A percentile compares a stretch with the other conserved stretches of the same genome.
phyloP scores from a whole-genome alignment of 2,797 vertebrate species.

The Tamandua tetradactyla region DNA sequence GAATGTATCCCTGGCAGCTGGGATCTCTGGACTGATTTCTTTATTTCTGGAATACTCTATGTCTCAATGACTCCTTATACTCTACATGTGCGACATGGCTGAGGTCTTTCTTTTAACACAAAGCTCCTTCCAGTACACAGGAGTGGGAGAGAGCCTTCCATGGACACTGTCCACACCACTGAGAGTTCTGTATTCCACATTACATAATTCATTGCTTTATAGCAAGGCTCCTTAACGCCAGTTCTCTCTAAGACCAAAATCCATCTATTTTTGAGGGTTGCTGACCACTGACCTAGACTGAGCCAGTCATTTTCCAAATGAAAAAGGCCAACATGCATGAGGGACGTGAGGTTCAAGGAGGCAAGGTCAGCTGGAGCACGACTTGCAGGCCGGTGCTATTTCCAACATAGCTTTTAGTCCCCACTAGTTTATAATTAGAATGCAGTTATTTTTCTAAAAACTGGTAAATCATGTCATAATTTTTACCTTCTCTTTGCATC shows the following conservation, averaged over 20 bases:
- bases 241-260: background rate
- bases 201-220: background rate
- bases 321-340: background rate
- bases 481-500: background rate
- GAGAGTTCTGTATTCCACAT: background rate
- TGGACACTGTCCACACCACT: background rate
- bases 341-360: background rate
- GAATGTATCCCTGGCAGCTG: background rate
- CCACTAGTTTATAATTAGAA: background rate
- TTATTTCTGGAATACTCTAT: background rate
- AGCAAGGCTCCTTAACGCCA: background rate
- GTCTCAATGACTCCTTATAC: background rate
- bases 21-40: background rate
- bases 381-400: background rate
- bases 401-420: background rate
- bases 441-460: background rate
- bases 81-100: background rate
- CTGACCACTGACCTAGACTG: background rate
- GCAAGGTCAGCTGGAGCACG: background rate
- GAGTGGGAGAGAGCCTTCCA: background rate
- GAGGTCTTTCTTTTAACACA: background rate
- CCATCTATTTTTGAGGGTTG: background rate
- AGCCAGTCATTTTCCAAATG: background rate
- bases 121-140: background rate
- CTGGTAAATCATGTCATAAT: background rate